Conservation (phyloP, 2,113 vertebrate genomes). For the Anolis sagrei region DNA sequence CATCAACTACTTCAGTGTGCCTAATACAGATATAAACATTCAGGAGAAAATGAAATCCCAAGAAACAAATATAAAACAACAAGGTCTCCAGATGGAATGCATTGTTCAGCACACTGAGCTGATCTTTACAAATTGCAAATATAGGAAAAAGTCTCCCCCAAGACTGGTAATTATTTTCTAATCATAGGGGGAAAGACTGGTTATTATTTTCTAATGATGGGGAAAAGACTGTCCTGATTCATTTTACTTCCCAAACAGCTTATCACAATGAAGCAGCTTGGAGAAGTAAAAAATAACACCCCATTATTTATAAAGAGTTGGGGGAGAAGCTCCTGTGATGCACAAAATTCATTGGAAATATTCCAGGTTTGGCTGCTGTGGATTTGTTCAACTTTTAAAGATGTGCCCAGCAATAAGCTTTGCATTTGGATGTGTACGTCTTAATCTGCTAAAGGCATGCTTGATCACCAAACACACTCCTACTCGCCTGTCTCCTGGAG, state of each 20-base stretch:
- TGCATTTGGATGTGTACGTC: not conserved
- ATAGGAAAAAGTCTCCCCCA: slow-evolving; percentile 24
- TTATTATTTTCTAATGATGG: slow-evolving; percentile 18
- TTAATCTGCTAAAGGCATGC: not conserved
- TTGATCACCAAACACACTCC: not conserved
- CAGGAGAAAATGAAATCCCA: not conserved
- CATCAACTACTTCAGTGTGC: slow-evolving; percentile 15
- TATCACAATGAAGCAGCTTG: slow-evolving; percentile 61
- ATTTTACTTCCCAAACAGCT: slow-evolving; percentile 51
- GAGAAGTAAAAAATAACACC: slow-evolving; percentile 28
- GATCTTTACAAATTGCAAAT: slow-evolving; percentile 37
- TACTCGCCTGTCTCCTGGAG: not conserved
- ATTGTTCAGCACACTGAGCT: slow-evolving; percentile 36
- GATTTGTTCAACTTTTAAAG: slow-evolving; percentile 29
- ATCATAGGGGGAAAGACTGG: slow-evolving; percentile 37
- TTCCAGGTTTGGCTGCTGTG: slow-evolving; percentile 32
- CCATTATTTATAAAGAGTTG: not conserved
- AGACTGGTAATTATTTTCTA: slow-evolving; percentile 43
- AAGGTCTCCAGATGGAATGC: slow-evolving; percentile 53
- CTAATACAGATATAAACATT: slow-evolving; percentile 10
- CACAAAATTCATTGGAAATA: not conserved
- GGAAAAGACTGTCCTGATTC: slow-evolving; percentile 42
- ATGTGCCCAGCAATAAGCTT: not conserved
- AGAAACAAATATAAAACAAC: slow-evolving; percentile 16
- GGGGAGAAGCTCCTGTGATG: not conserved